Evolutionary conservation across 2,888 invertebrate genomes (phyloP), one percentile per base, ranked within the genome.

Genomic region (Lutraria lutraria): DNA sequence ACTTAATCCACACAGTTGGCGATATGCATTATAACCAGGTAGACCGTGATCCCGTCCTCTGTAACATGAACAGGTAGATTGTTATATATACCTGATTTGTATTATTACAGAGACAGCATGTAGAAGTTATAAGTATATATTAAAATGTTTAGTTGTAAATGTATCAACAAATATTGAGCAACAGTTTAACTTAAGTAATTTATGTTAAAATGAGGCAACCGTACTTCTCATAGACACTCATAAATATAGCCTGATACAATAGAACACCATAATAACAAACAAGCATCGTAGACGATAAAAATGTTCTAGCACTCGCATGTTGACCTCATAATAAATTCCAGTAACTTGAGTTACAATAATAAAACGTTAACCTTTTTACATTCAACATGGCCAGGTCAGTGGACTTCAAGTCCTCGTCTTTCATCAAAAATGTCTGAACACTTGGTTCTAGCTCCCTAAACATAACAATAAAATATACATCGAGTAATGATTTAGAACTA

Each of bases 21-120:
- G 97, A 98, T 98, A 99, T 60, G 97, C 97, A 0, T 98, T 97
- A 96, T 99, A 99, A 0, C 98, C 97, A 8, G 98, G 98, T 87
- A 99, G 97, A 0, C 98, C 99, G 96, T 99, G 98, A 97, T 99
- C 98, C 0, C 99, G 97, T 0, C 98, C 98, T 76, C 98, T 85
- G 84, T 0, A 25, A 60, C 2, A 12, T 72, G 25, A 13, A n/a
- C 13, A 72, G 8, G 15, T 16, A 21, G 72, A 21, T 13, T 72
- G 21, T 15, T 1, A 19, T 29, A 8, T 72, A 13, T n/a, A 72
- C 72, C 2, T 2, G 72, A 29, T 2, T 72, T 13, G 25, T 1
- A 72, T 72, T 72, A n/a, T 16, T 72, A 72, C 19, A 29, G 31
- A 29, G 2, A 72, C 13, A 19, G 8, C 13, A 25, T 29, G n/a